Evolutionary conservation across 2,888 invertebrate genomes (phyloP).

Genomic region (Meghimatium bilineatum): DNA sequence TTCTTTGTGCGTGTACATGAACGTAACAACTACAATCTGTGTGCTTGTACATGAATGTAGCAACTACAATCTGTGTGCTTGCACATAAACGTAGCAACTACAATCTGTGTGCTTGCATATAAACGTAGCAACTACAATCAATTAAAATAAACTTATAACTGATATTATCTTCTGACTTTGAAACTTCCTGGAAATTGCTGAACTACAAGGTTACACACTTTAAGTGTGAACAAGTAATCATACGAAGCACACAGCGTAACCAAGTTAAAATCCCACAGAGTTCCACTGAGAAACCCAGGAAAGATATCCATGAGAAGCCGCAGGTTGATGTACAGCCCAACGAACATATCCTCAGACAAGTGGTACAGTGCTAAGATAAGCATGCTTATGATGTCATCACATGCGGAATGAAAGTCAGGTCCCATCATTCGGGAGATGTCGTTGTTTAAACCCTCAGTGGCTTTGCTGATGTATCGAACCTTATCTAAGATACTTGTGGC

Average conservation of each 20-base stretch:
- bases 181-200: constrained; percentile 36
- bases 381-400: constrained; percentile 47
- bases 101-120: too few species aligned
- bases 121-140: too few species aligned
- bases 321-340: constrained; percentile 42
- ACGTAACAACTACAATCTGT: too few species aligned
- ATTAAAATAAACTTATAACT: too few species aligned
- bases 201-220: constrained; percentile 32
- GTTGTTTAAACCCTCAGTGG: constrained; percentile 36
- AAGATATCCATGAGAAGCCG: constrained; percentile 40
- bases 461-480: constrained; percentile 41
- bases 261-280: constrained; percentile 42
- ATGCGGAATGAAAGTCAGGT: constrained; percentile 32
- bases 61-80: too few species aligned
- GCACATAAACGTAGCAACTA: too few species aligned
- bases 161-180: not conserved
- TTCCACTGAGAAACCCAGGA: constrained; percentile 41
- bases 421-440: constrained; percentile 36
- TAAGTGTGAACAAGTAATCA: constrained; percentile 38
- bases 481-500: constrained; percentile 36
- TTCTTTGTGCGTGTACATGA: too few species aligned
- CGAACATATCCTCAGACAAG: constrained; percentile 44
- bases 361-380: constrained; percentile 36
- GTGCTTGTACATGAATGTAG: too few species aligned
- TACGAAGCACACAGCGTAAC: constrained; percentile 44